A percentile compares a stretch with the other conserved stretches of the same genome.
Evolutionary conservation across 2,888 invertebrate species (phyloP).

Genomic region (Ophraella communa): DNA sequence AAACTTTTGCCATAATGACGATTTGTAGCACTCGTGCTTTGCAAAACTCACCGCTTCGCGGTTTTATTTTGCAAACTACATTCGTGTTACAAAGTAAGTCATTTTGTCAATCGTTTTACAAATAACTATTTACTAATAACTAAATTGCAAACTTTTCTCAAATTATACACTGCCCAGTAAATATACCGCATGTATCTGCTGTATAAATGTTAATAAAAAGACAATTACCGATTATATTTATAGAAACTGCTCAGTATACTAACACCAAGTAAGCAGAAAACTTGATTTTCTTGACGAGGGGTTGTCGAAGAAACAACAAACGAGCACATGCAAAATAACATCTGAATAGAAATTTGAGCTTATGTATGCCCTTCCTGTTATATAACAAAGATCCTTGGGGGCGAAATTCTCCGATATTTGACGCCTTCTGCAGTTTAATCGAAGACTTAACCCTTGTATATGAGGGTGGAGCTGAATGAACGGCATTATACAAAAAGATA

Average conservation of each 20-base stretch:
- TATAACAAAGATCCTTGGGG: slow-evolving; percentile 41
- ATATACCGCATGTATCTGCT: not conserved
- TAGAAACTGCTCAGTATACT: not conserved
- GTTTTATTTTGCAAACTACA: too few relatives aligned
- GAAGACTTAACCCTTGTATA: slow-evolving; percentile 54
- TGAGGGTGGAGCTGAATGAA: slow-evolving; percentile 49
- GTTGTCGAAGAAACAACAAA: slow-evolving; percentile 41
- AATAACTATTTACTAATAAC: too few relatives aligned
- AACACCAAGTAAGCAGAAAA: slow-evolving; percentile 12
- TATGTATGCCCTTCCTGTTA: slow-evolving; percentile 38
- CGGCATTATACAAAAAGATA: slow-evolving; percentile 45
- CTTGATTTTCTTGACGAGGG: slow-evolving; percentile 31
- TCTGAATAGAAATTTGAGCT: slow-evolving; percentile 49
- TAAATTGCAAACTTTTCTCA: too few relatives aligned
- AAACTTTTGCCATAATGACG: too few relatives aligned
- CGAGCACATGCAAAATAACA: slow-evolving; percentile 47
- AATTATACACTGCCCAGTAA: too few relatives aligned
- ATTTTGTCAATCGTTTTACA: too few relatives aligned
- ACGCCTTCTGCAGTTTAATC: slow-evolving; percentile 54
- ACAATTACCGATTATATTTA: not conserved
- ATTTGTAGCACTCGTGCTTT: too few relatives aligned
- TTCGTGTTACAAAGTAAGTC: too few relatives aligned
- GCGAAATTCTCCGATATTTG: slow-evolving; percentile 49
- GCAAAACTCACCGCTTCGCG: too few relatives aligned
- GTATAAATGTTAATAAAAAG: not conserved